Evolutionary conservation across 2,797 vertebrate species (phyloP).

Genomic region (Macropodus opercularis): DNA sequence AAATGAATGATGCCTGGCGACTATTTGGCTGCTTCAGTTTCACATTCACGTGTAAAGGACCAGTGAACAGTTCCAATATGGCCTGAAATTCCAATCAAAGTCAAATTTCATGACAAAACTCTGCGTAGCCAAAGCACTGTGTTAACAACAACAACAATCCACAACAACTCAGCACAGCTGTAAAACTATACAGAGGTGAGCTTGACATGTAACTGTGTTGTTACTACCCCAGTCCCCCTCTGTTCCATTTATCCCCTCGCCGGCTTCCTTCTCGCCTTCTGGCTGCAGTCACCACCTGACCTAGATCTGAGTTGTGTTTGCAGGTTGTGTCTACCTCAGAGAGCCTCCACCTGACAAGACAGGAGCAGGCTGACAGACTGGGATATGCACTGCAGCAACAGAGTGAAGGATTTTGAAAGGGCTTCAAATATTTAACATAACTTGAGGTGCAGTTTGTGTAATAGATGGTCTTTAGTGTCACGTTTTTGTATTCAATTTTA

Average conservation of each 20-base stretch:
- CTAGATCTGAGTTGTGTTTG: conserved; percentile 37
- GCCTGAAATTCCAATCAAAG: conserved; percentile 8
- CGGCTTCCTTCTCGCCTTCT: conserved; percentile 15
- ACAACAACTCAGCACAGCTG: no score
- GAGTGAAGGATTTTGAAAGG: conserved; percentile 2
- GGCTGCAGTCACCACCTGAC: conserved; percentile 32
- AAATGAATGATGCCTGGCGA: not conserved
- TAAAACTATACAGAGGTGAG: no score
- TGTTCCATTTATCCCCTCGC: not conserved
- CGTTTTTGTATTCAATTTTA: conserved; percentile 13
- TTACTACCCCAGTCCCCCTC: no score
- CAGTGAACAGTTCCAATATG: not conserved
- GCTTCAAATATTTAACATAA: conserved; percentile 48
- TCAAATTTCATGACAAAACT: no score
- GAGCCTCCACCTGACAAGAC: conserved; percentile 45
- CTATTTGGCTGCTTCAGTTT: not conserved
- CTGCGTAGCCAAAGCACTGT: no score
- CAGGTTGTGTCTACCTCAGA: conserved; percentile 36
- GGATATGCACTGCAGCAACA: not conserved
- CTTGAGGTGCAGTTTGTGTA: conserved; percentile 16
- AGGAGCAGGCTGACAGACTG: conserved; percentile 31
- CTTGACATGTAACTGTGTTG: no score
- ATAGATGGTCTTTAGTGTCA: conserved; percentile 1
- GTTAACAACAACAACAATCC: no score
- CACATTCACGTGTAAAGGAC: not conserved